Evolutionary conservation across 2,113 vertebrate species (phyloP).

Genomic region (Nettapus auritus): DNA sequence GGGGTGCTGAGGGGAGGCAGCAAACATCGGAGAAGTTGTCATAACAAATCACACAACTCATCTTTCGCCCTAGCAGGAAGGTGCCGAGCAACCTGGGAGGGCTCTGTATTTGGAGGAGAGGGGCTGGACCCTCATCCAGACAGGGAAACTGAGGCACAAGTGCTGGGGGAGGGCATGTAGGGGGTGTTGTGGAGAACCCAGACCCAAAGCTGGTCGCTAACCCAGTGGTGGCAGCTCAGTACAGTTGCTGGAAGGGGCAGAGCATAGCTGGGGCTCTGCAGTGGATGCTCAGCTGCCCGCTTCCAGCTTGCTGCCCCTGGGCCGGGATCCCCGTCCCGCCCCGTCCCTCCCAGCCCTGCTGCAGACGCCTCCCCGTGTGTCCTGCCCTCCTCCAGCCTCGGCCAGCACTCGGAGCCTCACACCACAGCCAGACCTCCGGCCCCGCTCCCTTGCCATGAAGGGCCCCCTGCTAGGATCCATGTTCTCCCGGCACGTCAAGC

Average conservation of each 20-base stretch:
- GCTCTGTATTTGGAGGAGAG: background rate
- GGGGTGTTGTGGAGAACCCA: background rate
- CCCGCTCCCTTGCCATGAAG: background rate
- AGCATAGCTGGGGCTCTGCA: background rate
- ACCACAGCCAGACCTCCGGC: background rate
- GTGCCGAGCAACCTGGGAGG: background rate
- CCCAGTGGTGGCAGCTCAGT: rapidly evolving
- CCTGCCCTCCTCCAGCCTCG: background rate
- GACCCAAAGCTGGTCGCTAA: rapidly evolving
- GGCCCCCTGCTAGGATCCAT: background rate
- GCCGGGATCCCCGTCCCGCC: background rate
- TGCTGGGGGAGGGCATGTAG: too few species aligned
- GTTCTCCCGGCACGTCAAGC: constrained; percentile 43
- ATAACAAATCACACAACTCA: background rate
- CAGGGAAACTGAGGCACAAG: background rate
- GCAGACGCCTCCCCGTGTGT: background rate
- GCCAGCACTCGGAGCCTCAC: background rate
- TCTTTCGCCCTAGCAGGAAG: background rate
- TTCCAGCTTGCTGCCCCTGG: background rate
- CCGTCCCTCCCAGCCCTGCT: background rate
- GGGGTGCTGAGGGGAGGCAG: background rate
- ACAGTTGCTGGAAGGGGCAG: background rate
- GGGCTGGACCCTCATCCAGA: too few species aligned
- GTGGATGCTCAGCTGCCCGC: background rate
- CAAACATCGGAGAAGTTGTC: constrained; percentile 7